phyloP scores from a whole-genome alignment of 2,113 vertebrate species.

The Zosterops japonicus region DNA sequence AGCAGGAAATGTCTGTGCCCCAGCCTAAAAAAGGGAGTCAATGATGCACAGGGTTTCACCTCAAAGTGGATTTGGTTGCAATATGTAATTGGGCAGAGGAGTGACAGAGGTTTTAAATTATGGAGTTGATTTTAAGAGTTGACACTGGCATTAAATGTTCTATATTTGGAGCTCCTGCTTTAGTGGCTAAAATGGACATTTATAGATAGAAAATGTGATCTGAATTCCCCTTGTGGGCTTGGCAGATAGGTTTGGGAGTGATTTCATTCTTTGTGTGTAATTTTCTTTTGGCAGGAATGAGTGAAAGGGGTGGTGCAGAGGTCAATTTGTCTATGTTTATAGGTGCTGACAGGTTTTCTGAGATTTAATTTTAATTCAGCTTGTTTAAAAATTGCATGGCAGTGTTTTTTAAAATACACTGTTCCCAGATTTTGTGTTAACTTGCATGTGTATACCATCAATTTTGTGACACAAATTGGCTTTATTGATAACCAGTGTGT shows the following conservation, averaged over 20 bases:
- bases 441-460: not conserved
- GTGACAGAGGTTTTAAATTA: constrained; percentile 13
- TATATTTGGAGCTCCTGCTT: constrained; percentile 23
- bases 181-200: not conserved
- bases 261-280: not conserved
- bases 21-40: not conserved
- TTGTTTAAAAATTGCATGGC: constrained; percentile 11
- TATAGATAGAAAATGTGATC: constrained; percentile 42
- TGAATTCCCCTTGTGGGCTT: constrained; percentile 50
- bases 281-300: constrained; percentile 50
- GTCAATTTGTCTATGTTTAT: constrained; percentile 48
- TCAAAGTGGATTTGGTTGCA: constrained; percentile 6
- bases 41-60: not conserved
- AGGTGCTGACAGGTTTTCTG: constrained; percentile 28
- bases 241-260: constrained; percentile 7
- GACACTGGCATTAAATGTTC: constrained; percentile 9
- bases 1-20: not conserved
- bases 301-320: not conserved
- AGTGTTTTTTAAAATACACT: not conserved
- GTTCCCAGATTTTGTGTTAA: not conserved
- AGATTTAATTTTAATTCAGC: constrained; percentile 24
- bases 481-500: not conserved
- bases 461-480: not conserved
- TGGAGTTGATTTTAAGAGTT: constrained; percentile 3
- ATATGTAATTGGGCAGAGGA: not conserved